Percentiles rank a stretch among this genome's conserved stretches.
Conservation (phyloP, 2,113 vertebrate genomes). For the Muscicapa adusta region DNA sequence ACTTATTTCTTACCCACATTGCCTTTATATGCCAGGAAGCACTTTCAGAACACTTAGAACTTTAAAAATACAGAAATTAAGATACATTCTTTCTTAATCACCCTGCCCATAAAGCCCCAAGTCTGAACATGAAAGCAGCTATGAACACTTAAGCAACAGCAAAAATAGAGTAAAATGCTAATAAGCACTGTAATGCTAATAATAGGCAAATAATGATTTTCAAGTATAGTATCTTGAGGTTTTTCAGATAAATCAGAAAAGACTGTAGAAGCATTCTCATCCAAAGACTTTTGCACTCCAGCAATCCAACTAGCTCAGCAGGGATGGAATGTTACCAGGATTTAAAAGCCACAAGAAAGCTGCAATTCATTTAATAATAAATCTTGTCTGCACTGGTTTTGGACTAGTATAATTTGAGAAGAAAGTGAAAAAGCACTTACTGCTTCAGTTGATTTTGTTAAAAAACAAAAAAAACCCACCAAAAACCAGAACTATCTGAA, state of each 20-base stretch:
- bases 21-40: neutral
- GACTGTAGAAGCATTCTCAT: neutral
- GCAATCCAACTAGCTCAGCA: neutral
- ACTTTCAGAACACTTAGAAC: neutral
- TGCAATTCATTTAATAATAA: neutral
- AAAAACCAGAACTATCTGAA: neutral
- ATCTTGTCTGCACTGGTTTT: neutral
- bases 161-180: neutral
- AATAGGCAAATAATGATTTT: neutral
- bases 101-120: neutral
- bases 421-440: neutral
- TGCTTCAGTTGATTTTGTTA: neutral
- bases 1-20: neutral
- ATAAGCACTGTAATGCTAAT: neutral
- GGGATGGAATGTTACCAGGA: neutral
- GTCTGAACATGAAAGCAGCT: neutral
- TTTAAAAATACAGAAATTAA: neutral
- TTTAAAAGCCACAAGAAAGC: neutral
- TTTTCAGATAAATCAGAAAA: neutral
- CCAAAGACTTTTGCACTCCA: neutral
- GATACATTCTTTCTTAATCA: neutral
- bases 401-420: neutral
- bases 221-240: neutral
- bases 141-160: neutral
- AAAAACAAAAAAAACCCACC: neutral